A percentile compares a stretch with the other conserved stretches of the same genome.
Evolutionary conservation across 2,113 vertebrate species (phyloP).

Genomic region (Callipepla squamata): DNA sequence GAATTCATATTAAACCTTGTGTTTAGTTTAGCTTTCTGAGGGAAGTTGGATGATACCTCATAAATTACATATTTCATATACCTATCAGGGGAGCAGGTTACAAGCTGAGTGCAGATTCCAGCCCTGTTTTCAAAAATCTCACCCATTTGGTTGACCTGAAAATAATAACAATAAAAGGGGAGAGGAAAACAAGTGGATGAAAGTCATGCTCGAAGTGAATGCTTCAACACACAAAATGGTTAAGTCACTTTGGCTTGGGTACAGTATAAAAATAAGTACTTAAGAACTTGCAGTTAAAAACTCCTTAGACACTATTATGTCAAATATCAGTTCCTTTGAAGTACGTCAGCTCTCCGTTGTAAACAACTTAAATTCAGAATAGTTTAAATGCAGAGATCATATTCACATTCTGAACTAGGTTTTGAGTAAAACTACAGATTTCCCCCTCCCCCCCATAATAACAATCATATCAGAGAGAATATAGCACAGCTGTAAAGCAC

Average conservation of each 20-base stretch:
- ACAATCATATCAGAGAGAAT: background rate
- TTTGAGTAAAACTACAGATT: background rate
- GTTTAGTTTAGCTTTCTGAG: background rate
- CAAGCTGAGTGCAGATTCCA: constrained; percentile 81
- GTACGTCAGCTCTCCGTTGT: background rate
- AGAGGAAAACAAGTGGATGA: background rate
- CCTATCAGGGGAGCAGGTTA: constrained; percentile 91
- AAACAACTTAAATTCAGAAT: background rate
- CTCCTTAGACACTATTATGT: too few relatives aligned
- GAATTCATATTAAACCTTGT: background rate
- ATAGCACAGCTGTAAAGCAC: background rate
- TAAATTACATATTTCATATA: constrained; percentile 60
- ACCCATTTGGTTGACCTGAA: constrained; percentile 80
- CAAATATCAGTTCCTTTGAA: background rate
- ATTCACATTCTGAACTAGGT: background rate
- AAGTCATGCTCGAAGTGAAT: background rate
- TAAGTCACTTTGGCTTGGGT: background rate
- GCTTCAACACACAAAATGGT: background rate
- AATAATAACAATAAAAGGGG: background rate
- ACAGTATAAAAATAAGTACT: background rate
- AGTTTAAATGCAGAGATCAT: background rate
- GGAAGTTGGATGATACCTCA: background rate
- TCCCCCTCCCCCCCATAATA: background rate
- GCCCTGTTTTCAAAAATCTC: constrained; percentile 80
- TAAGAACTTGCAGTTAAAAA: background rate